Base-by-base conservation (phyloP, 2,888 invertebrate species). In the Meteorus colon region DNA sequence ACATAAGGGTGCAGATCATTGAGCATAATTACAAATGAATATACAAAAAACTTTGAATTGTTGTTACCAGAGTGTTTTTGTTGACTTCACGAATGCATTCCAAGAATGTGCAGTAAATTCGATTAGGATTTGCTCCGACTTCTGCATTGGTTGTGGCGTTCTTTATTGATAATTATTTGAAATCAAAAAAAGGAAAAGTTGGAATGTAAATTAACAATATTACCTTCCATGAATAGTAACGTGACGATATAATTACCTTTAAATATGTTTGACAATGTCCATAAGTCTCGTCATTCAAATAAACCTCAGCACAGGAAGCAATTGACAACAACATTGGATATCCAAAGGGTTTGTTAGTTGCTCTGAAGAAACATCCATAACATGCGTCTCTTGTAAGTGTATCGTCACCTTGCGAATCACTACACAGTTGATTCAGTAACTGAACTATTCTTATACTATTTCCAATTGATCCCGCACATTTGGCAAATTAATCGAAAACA, bases 361-460 rank as follows among this genome's bases (percentile, higher is more conserved):
- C 92, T 79, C 91, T 89, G 76, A 92, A 91, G 85, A 94, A 94
- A 84, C 94, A 93, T 29, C 92, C 91, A 78, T 93, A 92, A 83
- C 94, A 94, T 16, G 92, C 92, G 88, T 93, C 93, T 76, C 93
- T 91, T 75, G 89, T 81, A 48, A 92, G 91, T 4, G 91, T 89
- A 1, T 92, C 91, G 19, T 91, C 92, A 8, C 55, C 69, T 86
- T 93, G 93, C n/a, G 93, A 92, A 51, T 92, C 92, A 82, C 92
- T 93, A 86, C 94, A 94, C 78, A 93, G 91, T 77, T 93, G 88
- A 84, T 92, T 93, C 12, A 94, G 86, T 73, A 94, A 88, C 82
- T 92, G 93, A 77, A 90, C 79, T 59, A 90, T 87, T 80, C 89
- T 90, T 45, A 87, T 84, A 68, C 91, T 91, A 75, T 70, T 59